These are phyloP conservation scores for Trachelus tabidus DNA, from an alignment of 2,888 invertebrate species.

Conservation along the genomic window DNA sequence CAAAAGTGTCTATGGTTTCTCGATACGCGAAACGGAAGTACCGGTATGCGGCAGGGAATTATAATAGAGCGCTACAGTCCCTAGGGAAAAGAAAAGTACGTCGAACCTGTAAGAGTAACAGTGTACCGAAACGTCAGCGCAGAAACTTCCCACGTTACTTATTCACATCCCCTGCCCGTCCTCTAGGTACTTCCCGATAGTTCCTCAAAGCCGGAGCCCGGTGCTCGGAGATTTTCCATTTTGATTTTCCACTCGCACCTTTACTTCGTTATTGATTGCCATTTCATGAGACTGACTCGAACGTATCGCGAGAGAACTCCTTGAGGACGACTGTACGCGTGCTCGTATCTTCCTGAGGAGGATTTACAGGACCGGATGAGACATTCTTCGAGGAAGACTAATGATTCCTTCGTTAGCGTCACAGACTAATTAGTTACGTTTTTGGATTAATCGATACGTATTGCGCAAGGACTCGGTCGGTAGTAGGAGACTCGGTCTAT, in stretches of 20 bases:
- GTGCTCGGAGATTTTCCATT: neutral
- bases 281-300: neutral
- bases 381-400: neutral
- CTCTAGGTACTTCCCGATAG: neutral
- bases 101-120: neutral
- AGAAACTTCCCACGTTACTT: constrained; percentile 28
- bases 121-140: neutral
- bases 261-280: neutral
- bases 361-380: neutral
- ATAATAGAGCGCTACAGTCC: neutral
- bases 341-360: too few relatives aligned
- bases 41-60: too few relatives aligned
- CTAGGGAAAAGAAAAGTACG: neutral
- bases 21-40: too few relatives aligned
- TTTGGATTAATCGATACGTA: neutral
- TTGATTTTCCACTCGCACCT: neutral
- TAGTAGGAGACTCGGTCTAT: neutral
- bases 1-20: neutral
- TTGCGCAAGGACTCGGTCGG: neutral
- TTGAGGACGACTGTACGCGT: neutral
- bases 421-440: neutral
- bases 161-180: constrained; percentile 16
- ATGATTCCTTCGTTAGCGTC: neutral
- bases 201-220: neutral
- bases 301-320: neutral